Percentiles rank a stretch among this genome's conserved stretches.
These are phyloP conservation scores for Nomada fucata DNA, from an alignment of 2,888 invertebrate genomes.

Conservation along the genomic window DNA sequence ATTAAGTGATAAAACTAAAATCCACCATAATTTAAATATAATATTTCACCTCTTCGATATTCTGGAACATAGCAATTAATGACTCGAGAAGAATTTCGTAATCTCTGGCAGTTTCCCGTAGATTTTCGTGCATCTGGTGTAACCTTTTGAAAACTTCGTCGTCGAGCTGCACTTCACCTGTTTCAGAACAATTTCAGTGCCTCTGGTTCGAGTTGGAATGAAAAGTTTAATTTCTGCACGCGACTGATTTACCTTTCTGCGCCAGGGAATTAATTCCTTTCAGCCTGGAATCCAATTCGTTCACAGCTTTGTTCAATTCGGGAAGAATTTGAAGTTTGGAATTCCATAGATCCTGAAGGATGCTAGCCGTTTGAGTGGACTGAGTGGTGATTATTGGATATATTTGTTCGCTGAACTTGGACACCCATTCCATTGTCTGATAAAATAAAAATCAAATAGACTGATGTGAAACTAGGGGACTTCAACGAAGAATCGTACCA, in stretches of 20 bases:
- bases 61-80: conserved; percentile 89
- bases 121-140: conserved; percentile 87
- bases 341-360: conserved; percentile 86
- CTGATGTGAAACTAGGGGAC: background rate
- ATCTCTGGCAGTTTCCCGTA: conserved; percentile 89
- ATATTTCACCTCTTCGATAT: conserved; percentile 74
- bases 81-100: conserved; percentile 90
- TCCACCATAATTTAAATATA: background rate
- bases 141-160: conserved; percentile 88
- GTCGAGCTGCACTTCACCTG: conserved; percentile 85
- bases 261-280: conserved; percentile 88
- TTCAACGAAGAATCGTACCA: background rate
- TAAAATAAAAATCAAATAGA: conserved; percentile 60
- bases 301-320: conserved; percentile 87
- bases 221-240: background rate
- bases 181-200: background rate
- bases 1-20: background rate
- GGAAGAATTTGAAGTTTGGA: conserved; percentile 86
- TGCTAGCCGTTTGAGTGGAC: conserved; percentile 86
- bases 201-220: background rate
- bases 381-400: conserved; percentile 90
- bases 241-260: conserved; percentile 85
- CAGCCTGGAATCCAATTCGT: conserved; percentile 89
- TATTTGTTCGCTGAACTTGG: conserved; percentile 89
- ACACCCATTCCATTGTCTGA: conserved; percentile 88